Evolutionary conservation across 2,113 vertebrate genomes (phyloP).

Genomic region (Oryzias melastigma): DNA sequence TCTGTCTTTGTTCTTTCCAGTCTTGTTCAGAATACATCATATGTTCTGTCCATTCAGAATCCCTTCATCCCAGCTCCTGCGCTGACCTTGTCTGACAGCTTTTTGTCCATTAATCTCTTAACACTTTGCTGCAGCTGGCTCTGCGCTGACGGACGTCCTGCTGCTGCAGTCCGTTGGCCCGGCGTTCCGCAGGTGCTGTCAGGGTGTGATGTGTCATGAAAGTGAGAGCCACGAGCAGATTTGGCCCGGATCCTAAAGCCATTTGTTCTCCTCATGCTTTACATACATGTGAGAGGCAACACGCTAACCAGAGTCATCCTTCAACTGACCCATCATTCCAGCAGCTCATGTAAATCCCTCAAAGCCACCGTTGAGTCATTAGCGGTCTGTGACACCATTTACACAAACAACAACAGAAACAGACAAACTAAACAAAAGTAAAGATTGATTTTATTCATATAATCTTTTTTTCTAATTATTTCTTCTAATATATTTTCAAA

Average conservation of each 20-base stretch:
- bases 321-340: slow-evolving; percentile 23
- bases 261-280: slow-evolving; percentile 25
- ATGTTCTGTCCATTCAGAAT: background rate
- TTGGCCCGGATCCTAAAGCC: slow-evolving; percentile 12
- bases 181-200: slow-evolving; percentile 22
- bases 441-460: too few species aligned
- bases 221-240: background rate
- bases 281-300: slow-evolving; percentile 42
- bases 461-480: too few species aligned
- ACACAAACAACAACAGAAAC: too few species aligned
- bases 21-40: background rate
- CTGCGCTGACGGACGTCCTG: slow-evolving; percentile 44
- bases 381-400: too few species aligned
- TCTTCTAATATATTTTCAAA: too few species aligned
- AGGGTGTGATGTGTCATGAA: slow-evolving; percentile 4
- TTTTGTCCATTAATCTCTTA: slow-evolving; percentile 38
- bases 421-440: too few species aligned
- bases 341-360: too few species aligned
- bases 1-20: background rate
- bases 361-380: too few species aligned
- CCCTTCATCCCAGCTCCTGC: background rate
- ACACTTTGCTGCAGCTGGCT: slow-evolving; percentile 48
- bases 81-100: slow-evolving; percentile 15
- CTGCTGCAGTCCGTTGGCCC: slow-evolving; percentile 8
- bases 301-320: slow-evolving; percentile 54